Conservation (phyloP, 1,140 invertebrate species). For the Drosophila truncata region DNA sequence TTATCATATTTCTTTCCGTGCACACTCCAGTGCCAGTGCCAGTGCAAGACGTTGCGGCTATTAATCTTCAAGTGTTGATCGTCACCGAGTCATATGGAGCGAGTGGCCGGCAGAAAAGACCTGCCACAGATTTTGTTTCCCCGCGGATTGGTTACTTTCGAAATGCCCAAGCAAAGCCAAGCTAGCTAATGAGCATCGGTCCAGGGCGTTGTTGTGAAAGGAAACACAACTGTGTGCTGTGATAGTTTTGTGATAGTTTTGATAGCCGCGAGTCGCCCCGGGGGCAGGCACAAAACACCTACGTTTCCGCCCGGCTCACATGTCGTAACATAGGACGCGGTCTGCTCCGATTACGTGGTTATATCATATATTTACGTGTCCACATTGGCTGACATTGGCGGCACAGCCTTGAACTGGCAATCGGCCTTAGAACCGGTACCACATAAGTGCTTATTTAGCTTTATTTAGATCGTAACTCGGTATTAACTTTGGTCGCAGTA, state of each 20-base stretch:
- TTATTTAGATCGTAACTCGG: conserved; percentile 40
- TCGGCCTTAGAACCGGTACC: conserved; percentile 53
- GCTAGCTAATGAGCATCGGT: conserved; percentile 73
- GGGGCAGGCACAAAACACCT: conserved; percentile 41
- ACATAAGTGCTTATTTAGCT: conserved; percentile 25
- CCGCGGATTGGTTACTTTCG: conserved; percentile 68
- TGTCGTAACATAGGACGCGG: conserved; percentile 60
- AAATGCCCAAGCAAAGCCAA: conserved; percentile 39
- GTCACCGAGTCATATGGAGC: conserved; percentile 49
- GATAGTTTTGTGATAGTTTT: conserved; percentile 47
- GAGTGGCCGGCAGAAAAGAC: conserved; percentile 19
- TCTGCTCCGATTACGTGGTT: conserved; percentile 50
- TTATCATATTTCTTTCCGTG: conserved; percentile 8
- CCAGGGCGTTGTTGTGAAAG: conserved; percentile 75
- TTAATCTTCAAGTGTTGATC: conserved; percentile 67
- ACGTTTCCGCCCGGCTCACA: conserved; percentile 35
- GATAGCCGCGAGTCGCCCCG: conserved; percentile 27
- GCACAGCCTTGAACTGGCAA: conserved; percentile 43
- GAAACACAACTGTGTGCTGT: conserved; percentile 40
- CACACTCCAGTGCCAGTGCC: not conserved
- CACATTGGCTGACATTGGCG: conserved; percentile 36
- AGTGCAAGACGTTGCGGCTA: conserved; percentile 52
- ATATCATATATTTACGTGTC: conserved; percentile 36
- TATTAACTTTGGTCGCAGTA: conserved; percentile 22
- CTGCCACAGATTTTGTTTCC: conserved; percentile 49